Evolutionary conservation across 2,888 invertebrate species (phyloP).

Genomic region (Schizaphis graminum): DNA sequence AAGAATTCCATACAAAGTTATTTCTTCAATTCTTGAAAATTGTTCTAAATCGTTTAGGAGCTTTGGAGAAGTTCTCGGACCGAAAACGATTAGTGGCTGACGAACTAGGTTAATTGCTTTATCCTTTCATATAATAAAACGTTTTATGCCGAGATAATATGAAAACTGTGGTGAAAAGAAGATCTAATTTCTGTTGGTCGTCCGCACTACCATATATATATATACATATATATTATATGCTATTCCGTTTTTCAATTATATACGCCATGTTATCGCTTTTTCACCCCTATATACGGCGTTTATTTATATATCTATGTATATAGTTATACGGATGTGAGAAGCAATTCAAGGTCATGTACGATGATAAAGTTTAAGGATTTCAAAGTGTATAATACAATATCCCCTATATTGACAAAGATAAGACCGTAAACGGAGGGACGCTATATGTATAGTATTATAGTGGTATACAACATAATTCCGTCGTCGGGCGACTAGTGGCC

Average conservation of each 20-base stretch:
- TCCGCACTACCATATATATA: not conserved
- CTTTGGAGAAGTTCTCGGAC: constrained; percentile 31
- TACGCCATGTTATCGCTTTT: not conserved
- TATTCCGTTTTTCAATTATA: constrained; percentile 52
- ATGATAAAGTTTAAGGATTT: constrained; percentile 3
- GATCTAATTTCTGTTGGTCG: constrained; percentile 28
- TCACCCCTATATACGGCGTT: not conserved
- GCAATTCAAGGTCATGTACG: not conserved
- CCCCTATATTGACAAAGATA: not conserved
- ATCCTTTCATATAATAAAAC: constrained; percentile 49
- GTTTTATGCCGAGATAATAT: constrained; percentile 49
- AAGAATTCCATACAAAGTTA: not conserved
- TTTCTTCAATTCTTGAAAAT: constrained; percentile 18
- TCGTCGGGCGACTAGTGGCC: not conserved
- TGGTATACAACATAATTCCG: not conserved
- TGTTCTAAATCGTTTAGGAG: constrained; percentile 9
- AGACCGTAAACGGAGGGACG: not conserved
- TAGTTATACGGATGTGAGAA: not conserved
- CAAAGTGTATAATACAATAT: not conserved
- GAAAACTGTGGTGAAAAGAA: constrained; percentile 38
- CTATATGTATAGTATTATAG: not conserved
- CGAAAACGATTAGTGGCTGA: not conserved
- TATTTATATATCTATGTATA: not conserved
- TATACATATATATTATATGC: not conserved
- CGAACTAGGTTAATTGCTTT: constrained; percentile 55